Evolutionary conservation across 2,888 invertebrate genomes (phyloP).

Genomic region (Tholera decimalis): DNA sequence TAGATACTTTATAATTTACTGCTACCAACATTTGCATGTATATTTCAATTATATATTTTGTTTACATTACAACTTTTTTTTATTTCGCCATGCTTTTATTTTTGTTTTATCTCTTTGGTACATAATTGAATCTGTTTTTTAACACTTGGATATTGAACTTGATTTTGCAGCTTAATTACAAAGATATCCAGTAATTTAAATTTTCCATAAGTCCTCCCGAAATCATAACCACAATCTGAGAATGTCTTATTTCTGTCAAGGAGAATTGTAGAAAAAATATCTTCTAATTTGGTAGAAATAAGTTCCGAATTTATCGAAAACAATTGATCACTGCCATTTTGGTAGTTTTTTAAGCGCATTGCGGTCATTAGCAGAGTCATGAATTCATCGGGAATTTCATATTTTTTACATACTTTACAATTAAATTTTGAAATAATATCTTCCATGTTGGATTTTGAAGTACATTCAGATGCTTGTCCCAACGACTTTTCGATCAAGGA

Average conservation of each 20-base stretch:
- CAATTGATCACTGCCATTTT: neutral
- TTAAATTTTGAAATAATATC: neutral
- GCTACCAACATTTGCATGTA: slow-evolving; percentile 27
- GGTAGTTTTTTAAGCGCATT: neutral
- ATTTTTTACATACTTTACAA: neutral
- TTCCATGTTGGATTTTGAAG: neutral
- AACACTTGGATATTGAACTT: neutral
- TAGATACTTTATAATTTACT: slow-evolving; percentile 38
- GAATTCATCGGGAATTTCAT: slow-evolving; percentile 7
- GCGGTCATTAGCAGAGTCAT: neutral
- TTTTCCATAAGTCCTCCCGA: slow-evolving; percentile 1
- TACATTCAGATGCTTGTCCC: neutral
- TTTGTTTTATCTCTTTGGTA: neutral
- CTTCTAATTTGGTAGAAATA: neutral
- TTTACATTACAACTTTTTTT: slow-evolving; percentile 20
- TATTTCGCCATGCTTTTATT: neutral
- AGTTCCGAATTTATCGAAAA: slow-evolving; percentile 1
- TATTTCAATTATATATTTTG: neutral
- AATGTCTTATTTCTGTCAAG: neutral
- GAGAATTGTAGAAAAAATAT: slow-evolving; percentile 1
- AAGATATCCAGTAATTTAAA: slow-evolving; percentile 7
- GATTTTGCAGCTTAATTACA: neutral
- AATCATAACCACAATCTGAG: neutral
- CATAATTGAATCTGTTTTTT: neutral
- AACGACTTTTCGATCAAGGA: neutral